Base-by-base conservation (phyloP, 2,113 vertebrate genomes). In the Pelmatolapia mariae region DNA sequence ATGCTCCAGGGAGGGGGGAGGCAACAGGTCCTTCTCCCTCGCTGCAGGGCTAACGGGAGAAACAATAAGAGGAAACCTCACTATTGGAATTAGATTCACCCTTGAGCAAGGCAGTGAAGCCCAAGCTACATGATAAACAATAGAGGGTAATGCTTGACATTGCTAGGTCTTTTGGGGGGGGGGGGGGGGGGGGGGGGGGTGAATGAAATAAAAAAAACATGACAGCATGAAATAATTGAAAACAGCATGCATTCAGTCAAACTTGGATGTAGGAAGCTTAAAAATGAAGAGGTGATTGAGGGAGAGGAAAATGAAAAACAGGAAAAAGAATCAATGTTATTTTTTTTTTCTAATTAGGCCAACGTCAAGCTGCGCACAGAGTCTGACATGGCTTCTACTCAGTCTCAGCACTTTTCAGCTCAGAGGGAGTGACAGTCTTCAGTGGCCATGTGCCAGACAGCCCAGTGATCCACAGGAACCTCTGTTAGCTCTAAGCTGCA, bases 151-250 rank as follows among this genome's bases (percentile, higher is more conserved):
- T n/a, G n/a, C n/a, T n/a, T n/a, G n/a, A n/a, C n/a, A n/a, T n/a
- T n/a, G n/a, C n/a, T n/a, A n/a, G n/a, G n/a, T n/a, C n/a, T n/a
- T n/a, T n/a, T n/a, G n/a, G n/a, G n/a, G n/a, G n/a, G n/a, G n/a
- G n/a, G n/a, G n/a, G n/a, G n/a, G n/a, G n/a, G n/a, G n/a, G 26
- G 26, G 26, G 3, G 26, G 26, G 26, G 3, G 54, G 85, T 3
- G 18, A 53, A 85, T 63, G 26, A 81, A 84, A 86, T 84, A 45
- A 26, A 76, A 89, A 89, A 79, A 76, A 66, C 7, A 83, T 80
- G 79, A 52, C 68, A 83, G 84, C 81, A 61, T 84, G 81, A 92
- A 86, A 86, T 87, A 88, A 91, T 79, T 92, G 84, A 90, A 93
- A 92, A 82, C 91, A 91, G 86, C 88, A 57, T 86, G 89, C 4